Evolutionary conservation across 2,113 vertebrate genomes (phyloP).

Genomic region (Tautogolabrus adspersus): DNA sequence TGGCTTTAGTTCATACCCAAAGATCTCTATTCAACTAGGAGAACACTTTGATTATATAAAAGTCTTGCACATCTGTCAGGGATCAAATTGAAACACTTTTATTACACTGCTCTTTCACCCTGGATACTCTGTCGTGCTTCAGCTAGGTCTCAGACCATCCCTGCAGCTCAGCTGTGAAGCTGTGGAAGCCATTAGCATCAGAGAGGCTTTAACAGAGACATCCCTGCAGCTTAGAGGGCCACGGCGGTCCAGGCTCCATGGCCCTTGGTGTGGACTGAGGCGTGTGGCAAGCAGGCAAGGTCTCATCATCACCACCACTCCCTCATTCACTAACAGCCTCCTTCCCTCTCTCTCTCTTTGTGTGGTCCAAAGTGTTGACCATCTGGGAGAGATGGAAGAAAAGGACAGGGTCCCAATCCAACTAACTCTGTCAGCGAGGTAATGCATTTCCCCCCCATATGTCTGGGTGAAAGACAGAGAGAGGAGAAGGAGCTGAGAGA

Average conservation of each 20-base stretch:
- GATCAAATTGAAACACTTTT: background rate
- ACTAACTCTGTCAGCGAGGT: conserved; percentile 72
- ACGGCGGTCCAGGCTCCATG: conserved; percentile 30
- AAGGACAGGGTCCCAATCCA: conserved; percentile 70
- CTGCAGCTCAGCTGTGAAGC: conserved; percentile 45
- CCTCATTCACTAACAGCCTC: conserved; percentile 18
- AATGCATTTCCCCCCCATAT: conserved; percentile 40
- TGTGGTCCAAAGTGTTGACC: conserved; percentile 70
- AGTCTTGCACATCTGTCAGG: background rate
- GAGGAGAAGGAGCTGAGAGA: conserved; percentile 25
- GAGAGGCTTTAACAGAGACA: conserved; percentile 50
- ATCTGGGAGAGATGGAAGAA: conserved; percentile 64
- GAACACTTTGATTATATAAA: background rate
- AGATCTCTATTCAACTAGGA: too few relatives aligned
- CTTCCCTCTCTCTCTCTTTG: conserved; percentile 46
- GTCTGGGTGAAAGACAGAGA: conserved; percentile 35
- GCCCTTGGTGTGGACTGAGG: conserved; percentile 30
- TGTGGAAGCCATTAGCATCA: conserved; percentile 65
- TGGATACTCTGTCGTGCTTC: conserved; percentile 3
- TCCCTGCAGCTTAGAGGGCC: conserved; percentile 45
- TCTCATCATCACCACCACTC: conserved; percentile 56
- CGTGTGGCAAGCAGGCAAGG: conserved; percentile 60
- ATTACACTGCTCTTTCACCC: conserved; percentile 5
- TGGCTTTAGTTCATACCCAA: too few relatives aligned
- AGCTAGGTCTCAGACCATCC: conserved; percentile 15